Evolutionary conservation across 2,113 vertebrate genomes (phyloP).

Genomic region (Megaptera novaeangliae): DNA sequence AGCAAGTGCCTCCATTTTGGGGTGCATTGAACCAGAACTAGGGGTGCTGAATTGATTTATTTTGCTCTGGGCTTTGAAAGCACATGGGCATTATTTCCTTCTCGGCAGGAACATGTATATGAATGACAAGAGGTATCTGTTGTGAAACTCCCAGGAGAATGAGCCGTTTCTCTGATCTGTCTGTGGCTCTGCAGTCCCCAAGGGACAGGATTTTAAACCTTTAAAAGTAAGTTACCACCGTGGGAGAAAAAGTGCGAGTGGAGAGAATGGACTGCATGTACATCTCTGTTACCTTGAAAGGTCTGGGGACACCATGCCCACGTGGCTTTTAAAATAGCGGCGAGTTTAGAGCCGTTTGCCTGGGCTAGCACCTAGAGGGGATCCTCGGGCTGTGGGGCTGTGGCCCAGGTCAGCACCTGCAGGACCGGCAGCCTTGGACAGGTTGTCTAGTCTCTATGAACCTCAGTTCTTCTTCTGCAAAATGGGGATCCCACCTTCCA

Average conservation of each 20-base stretch:
- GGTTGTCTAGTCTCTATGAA: neutral
- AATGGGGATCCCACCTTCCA: neutral
- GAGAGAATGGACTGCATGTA: neutral
- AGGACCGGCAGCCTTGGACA: accelerated
- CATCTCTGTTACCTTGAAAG: neutral
- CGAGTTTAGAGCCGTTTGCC: neutral
- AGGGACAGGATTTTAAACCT: neutral
- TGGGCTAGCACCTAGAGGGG: neutral
- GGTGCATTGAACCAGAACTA: neutral
- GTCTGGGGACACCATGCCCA: neutral
- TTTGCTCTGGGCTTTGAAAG: neutral
- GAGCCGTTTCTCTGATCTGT: neutral
- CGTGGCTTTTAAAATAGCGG: neutral
- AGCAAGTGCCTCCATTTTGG: neutral
- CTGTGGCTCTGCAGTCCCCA: neutral
- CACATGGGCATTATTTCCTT: neutral
- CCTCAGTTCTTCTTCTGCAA: neutral
- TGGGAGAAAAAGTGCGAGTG: neutral
- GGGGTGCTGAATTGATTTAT: neutral
- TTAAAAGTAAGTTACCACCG: neutral
- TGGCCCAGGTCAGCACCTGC: no score
- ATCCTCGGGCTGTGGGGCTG: neutral
- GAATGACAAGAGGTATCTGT: neutral
- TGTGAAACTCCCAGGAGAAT: neutral
- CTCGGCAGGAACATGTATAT: neutral